Base-by-base conservation (phyloP, 2,113 vertebrate species). In the Tauraco erythrolophus region DNA sequence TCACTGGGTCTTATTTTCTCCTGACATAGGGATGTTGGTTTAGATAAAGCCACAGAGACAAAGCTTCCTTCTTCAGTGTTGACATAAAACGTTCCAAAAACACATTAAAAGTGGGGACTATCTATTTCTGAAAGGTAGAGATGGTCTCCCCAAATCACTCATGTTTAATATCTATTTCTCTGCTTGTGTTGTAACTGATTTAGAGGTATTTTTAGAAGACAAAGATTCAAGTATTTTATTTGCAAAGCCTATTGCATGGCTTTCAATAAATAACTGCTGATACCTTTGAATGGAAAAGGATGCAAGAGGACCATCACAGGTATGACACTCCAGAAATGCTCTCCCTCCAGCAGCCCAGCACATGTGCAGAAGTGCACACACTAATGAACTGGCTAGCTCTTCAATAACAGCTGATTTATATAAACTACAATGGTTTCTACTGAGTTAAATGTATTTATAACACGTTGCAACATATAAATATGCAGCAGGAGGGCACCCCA, bases 371-470 rank as follows among this genome's bases (percentile, higher is more conserved):
- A 68, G 60, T 57, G 46, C 76, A 62, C 31, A 53, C 54, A 50
- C 58, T 92, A 94, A 90, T 61, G 50, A 97, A 95, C 78, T 53
- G 68, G 66, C 74, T 88, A 92, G 58, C 62, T 96, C 90, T 66
- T 88, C 88, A 93, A 50, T 58, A 95, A 84, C 92, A 93, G 88
- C 78, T 92, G 95, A 97, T 96, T 97, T 96, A 95, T 96, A 96
- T 85, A 97, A 93, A 74, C 96, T 93, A 92, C 75, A 88, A 86
- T 62, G 85, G 75, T 70, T 94, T 97, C 97, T 93, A 97, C 95
- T 80, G 96, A 94, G 95, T 85, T 96, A 90, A 97, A 80, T 93
- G 88, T 94, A 97, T 95, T 97, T 96, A 94, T 96, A 96, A 97
- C 94, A 94, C 94, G 96, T 69, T 95, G 96, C 61, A 92, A 95